Evolutionary conservation across 2,888 invertebrate species (phyloP), one percentile per base, ranked within the genome.

Genomic region (Sepiola atlantica): DNA sequence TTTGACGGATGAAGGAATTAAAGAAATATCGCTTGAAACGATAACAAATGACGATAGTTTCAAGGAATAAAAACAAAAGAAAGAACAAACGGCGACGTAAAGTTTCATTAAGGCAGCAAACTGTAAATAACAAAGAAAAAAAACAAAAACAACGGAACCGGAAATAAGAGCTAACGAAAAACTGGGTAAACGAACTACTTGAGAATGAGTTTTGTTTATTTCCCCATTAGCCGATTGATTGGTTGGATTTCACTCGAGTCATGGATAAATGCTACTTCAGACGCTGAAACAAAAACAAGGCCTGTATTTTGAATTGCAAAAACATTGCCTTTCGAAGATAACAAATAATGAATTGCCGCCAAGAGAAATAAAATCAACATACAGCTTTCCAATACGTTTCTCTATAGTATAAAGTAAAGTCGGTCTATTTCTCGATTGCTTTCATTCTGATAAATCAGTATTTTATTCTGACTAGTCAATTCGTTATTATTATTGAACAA

Each of bases 291-390:
- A 77, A 77, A 45, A 77, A 32, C 77, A n/a, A 3, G 18, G 32
- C n/a, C 77, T n/a, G 77, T 77, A 77, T 77, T 45, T 77, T 77
- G 77, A 77, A 77, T 77, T 77, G 77, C 77, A 77, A 77, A 77
- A 77, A 32, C n/a, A 77, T 32, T 77, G n/a, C 77, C n/a, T 32
- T n/a, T 32, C 12, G n/a, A 14, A n/a, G 77, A 77, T 77, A 77
- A 77, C n/a, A 77, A 77, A n/a, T n/a, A 77, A 77, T 77, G 77
- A 77, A 77, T n/a, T 77, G 77, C 18, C 16, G 77, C 77, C 77
- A 21, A 77, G 16, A 77, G 32, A 77, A 21, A 32, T 77, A n/a
- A 32, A 77, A 77, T n/a, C 16, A 14, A 45, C 16, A 32, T n/a
- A n/a, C n/a, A n/a, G 32, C 2, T n/a, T 77, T 77, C n/a, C n/a